Evolutionary conservation across 2,113 vertebrate species (phyloP).

Genomic region (Cochlearius cochlearius): DNA sequence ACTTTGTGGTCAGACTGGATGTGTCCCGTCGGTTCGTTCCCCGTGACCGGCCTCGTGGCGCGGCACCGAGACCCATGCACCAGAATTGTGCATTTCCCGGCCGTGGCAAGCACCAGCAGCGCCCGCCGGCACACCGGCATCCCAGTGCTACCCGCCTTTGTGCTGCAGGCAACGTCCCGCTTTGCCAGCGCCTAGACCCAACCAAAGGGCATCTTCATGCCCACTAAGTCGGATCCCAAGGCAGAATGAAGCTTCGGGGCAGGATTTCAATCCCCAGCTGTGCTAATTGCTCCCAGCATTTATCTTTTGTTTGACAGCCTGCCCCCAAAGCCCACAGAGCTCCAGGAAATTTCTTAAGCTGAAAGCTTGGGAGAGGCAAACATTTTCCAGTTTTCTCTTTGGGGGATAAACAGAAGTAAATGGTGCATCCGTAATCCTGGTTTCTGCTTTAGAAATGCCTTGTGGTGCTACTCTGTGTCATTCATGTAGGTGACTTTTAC

Average conservation of each 20-base stretch:
- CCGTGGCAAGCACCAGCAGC: fast-evolving
- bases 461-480: conserved; percentile 39
- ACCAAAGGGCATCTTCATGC: background rate
- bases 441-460: conserved; percentile 48
- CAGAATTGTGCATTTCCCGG: fast-evolving
- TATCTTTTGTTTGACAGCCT: background rate
- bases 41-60: fast-evolving
- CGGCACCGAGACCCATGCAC: fast-evolving
- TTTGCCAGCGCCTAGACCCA: background rate
- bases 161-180: background rate
- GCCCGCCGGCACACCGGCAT: fast-evolving
- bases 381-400: conserved; percentile 30
- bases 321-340: background rate
- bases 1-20: background rate
- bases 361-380: background rate
- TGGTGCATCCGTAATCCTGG: conserved; percentile 51
- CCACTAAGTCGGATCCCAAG: background rate
- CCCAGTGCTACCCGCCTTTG: background rate
- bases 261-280: background rate
- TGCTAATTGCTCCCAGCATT: background rate
- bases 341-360: conserved; percentile 5
- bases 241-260: background rate
- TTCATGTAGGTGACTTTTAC: conserved; percentile 70
- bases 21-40: fast-evolving
- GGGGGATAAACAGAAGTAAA: conserved; percentile 41